Evolutionary conservation across 2,888 invertebrate species (phyloP).

Genomic region (Nemotelus pantherinus): DNA sequence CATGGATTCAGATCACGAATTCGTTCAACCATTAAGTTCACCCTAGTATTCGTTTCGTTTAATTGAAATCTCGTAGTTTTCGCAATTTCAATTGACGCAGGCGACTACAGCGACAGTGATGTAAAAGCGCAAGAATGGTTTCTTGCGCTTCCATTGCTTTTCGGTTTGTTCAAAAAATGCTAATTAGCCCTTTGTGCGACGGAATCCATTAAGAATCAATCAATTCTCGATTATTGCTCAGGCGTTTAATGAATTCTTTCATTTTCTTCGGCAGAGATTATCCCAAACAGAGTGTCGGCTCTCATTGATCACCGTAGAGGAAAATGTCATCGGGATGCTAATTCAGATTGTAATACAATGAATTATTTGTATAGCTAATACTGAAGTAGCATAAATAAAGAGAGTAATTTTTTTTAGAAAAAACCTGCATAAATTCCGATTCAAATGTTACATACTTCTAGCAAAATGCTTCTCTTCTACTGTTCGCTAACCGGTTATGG

Average conservation of each 20-base stretch:
- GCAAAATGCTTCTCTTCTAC: too few relatives aligned
- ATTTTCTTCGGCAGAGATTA: slow-evolving; percentile 35
- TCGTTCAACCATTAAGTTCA: slow-evolving; percentile 14
- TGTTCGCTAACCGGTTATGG: too few relatives aligned
- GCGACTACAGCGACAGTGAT: background rate
- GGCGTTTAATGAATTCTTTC: slow-evolving; percentile 50
- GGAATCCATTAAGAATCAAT: slow-evolving; percentile 50
- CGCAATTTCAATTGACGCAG: slow-evolving; percentile 2
- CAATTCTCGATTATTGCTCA: slow-evolving; percentile 50
- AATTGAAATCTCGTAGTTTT: slow-evolving; percentile 28
- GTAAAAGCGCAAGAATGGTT: slow-evolving; percentile 13
- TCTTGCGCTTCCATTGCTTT: slow-evolving; percentile 33
- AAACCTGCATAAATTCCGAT: too few relatives aligned
- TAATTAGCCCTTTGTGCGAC: slow-evolving; percentile 49
- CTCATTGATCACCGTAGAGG: background rate
- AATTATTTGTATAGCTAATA: too few relatives aligned
- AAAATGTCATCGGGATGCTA: background rate
- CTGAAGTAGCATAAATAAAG: too few relatives aligned
- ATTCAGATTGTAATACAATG: background rate
- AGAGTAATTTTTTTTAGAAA: too few relatives aligned
- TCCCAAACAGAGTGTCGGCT: background rate
- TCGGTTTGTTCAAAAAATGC: slow-evolving; percentile 45
- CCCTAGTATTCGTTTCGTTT: slow-evolving; percentile 19
- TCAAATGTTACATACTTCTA: too few relatives aligned
- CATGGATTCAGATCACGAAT: slow-evolving; percentile 9